Conservation (phyloP, 2,888 invertebrate species). For the Caenorhabditis plicata region DNA sequence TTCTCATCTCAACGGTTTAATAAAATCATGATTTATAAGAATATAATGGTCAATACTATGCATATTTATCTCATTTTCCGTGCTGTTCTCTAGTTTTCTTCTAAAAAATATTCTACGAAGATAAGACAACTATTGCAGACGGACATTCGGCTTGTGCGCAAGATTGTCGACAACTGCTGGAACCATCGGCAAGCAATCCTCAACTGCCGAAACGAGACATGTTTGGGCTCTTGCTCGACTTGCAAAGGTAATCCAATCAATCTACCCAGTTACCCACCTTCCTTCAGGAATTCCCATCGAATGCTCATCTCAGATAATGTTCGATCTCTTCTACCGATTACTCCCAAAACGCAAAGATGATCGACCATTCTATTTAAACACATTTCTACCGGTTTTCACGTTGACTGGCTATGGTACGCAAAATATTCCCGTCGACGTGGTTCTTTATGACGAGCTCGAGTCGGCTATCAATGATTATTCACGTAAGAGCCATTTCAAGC, state of each 20-base stretch:
- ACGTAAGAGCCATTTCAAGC: conserved; percentile 16
- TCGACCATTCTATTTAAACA: conserved; percentile 52
- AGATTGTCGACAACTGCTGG: conserved; percentile 43
- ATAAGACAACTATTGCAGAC: neutral
- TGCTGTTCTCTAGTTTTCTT: no score
- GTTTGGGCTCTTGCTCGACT: conserved; percentile 21
- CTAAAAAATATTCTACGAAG: no score
- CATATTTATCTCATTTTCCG: no score
- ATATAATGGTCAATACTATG: no score
- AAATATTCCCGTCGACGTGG: conserved; percentile 41
- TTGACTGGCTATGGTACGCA: conserved; percentile 49
- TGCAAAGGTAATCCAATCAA: conserved; percentile 13
- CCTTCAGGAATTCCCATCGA: conserved; percentile 38
- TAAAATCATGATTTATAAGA: no score
- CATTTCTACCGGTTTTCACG: conserved; percentile 61
- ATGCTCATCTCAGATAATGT: conserved; percentile 57
- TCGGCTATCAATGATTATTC: conserved; percentile 34
- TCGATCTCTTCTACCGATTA: conserved; percentile 63
- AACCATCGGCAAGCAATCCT: conserved; percentile 41
- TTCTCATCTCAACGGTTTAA: no score
- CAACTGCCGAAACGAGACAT: conserved; percentile 40
- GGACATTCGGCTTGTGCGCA: conserved; percentile 33
- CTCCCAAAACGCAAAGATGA: conserved; percentile 48
- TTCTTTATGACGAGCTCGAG: conserved; percentile 41
- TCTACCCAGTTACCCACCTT: neutral